Evolutionary conservation across 2,797 vertebrate genomes (phyloP), one percentile per base, ranked within the genome.

Genomic region (Discoglossus pictus): DNA sequence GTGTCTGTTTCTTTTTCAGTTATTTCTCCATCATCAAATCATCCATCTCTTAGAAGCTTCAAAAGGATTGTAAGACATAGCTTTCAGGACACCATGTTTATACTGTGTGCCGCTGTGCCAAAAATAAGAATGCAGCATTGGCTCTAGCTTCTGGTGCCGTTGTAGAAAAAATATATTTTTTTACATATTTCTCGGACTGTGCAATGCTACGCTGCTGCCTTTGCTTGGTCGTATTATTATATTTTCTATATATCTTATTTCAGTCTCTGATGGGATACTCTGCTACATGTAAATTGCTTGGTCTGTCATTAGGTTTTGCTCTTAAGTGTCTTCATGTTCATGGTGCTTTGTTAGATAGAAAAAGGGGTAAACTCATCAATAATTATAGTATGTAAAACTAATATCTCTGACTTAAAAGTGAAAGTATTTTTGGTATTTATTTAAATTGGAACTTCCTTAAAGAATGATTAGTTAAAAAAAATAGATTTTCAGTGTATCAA

Each of bases 41-140:
- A 63, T 61, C 20, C 11, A 59, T 61, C 68, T 74, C 52, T 66
- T 63, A 60, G 67, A 71, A 74, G 6, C 48, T 38, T 55, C 59
- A 7, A 47, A 70, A 18, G 46, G 55, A 59, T 61, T 76, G 67
- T 74, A 77, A 65, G 75, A 72, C 75, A 80, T 63, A 58, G 20
- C 43, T 15, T 3, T 38, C 3, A 7, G 16, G 51, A 52, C 67
- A 65, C 12, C 5, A 6, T 1, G 56, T 17, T 34, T 38, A 39
- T 58, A 9, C 36, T 58, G 18, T 40, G 8, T 66, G 42, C 27
- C 44, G 52, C 39, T 66, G 9, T 61, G 36, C 75, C 70, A 67
- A 18, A 25, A 56, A 75, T 75, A 78, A 65, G 68, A 62, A 68
- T 48, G 27, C 21, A 34, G 8, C 17, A 18, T 16, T 65, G 23